These are phyloP conservation scores for Mustelus asterias DNA, from an alignment of 2,113 vertebrate genomes.

Conservation along the genomic window DNA sequence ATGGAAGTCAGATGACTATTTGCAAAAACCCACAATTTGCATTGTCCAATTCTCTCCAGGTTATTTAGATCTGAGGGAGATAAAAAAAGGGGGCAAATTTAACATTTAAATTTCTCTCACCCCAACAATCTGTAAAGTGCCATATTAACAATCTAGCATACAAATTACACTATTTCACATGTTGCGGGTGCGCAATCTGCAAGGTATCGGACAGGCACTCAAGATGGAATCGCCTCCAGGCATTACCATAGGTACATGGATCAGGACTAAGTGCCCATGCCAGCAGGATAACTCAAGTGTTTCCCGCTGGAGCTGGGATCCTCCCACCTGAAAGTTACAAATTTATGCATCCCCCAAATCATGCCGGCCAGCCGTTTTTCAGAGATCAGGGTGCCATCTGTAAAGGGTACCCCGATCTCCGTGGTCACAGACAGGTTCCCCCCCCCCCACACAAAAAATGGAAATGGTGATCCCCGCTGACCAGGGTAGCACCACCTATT, in stretches of 20 bases:
- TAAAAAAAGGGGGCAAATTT: neutral
- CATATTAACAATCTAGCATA: neutral
- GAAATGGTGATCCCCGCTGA: too few relatives aligned
- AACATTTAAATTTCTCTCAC: neutral
- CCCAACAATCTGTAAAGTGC: neutral
- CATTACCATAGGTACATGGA: neutral
- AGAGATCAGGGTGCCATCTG: too few relatives aligned
- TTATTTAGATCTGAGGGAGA: neutral
- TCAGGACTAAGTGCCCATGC: too few relatives aligned
- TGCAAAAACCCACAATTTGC: neutral
- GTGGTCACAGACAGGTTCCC: too few relatives aligned
- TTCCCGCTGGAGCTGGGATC: too few relatives aligned
- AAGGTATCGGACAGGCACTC: neutral
- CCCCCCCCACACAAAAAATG: too few relatives aligned
- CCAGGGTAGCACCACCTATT: too few relatives aligned
- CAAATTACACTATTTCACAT: neutral
- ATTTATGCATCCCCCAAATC: too few relatives aligned
- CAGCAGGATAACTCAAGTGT: too few relatives aligned
- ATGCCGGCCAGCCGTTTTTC: too few relatives aligned
- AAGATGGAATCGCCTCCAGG: neutral
- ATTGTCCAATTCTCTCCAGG: neutral
- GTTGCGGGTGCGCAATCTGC: neutral
- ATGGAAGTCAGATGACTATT: neutral
- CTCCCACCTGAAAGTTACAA: too few relatives aligned
- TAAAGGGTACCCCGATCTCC: too few relatives aligned